Conservation (phyloP, 1,140 invertebrate genomes). For the Brachionus paranguensis region DNA sequence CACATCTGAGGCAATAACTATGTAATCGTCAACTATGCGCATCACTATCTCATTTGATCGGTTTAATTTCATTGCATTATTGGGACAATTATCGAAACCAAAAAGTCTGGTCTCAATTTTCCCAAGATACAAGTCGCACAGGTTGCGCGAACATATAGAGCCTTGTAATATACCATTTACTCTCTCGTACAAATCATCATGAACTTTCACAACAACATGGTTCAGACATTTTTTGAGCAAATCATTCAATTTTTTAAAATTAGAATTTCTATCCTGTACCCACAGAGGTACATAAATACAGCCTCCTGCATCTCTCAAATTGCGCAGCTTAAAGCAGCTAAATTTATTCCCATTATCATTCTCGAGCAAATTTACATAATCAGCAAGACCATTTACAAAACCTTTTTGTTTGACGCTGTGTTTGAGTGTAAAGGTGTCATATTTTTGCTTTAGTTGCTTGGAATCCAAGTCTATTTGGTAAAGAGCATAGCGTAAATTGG, state of each 20-base stretch:
- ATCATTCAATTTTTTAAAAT: slow-evolving; percentile 17
- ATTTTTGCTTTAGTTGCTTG: slow-evolving; percentile 21
- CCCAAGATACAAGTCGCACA: slow-evolving; percentile 30
- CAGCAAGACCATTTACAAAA: slow-evolving; percentile 2
- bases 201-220: slow-evolving; percentile 28
- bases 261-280: slow-evolving; percentile 24
- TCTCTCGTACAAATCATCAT: slow-evolving; percentile 32
- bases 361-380: slow-evolving; percentile 9
- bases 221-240: slow-evolving; percentile 27
- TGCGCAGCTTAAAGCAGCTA: neutral
- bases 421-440: neutral
- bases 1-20: neutral
- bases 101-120: slow-evolving; percentile 6
- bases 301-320: neutral
- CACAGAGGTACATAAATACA: slow-evolving; percentile 28
- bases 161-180: slow-evolving; percentile 27
- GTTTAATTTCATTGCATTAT: slow-evolving; percentile 3
- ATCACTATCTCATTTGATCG: slow-evolving; percentile 2
- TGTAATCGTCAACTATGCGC: slow-evolving; percentile 34
- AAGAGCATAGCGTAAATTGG: neutral
- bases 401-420: neutral
- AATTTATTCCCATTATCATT: neutral
- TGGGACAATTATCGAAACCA: neutral
- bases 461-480: slow-evolving; percentile 12
- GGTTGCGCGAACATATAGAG: neutral